phyloP scores from a whole-genome alignment of 2,113 vertebrate genomes.

The Cynopterus brachyotis region DNA sequence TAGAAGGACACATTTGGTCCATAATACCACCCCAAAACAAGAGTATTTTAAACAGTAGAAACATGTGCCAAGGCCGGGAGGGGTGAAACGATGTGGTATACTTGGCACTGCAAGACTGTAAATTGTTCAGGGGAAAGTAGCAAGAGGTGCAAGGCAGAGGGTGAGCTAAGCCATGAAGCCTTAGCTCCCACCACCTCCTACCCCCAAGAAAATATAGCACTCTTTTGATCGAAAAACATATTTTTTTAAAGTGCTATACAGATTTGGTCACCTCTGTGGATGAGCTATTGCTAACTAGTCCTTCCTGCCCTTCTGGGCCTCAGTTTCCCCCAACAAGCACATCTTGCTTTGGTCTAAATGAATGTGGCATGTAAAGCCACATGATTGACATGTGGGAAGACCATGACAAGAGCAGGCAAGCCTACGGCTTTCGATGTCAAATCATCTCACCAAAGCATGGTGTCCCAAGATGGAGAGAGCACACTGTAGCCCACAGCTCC shows the following conservation, averaged over 20 bases:
- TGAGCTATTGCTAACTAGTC: not conserved
- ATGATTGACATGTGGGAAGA: no score
- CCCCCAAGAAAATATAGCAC: not conserved
- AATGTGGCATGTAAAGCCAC: not conserved
- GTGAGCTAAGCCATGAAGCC: not conserved
- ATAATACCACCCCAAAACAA: not conserved
- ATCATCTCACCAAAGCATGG: not conserved
- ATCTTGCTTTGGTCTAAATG: not conserved
- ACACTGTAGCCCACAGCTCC: not conserved
- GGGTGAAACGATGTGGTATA: not conserved
- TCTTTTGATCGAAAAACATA: not conserved
- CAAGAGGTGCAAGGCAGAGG: not conserved
- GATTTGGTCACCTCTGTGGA: not conserved
- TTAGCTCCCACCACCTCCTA: no score
- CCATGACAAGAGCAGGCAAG: not conserved
- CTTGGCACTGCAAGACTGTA: rapidly evolving
- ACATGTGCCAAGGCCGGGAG: not conserved
- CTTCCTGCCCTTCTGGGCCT: not conserved
- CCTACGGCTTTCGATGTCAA: not conserved
- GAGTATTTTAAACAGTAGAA: not conserved
- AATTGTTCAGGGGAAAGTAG: not conserved
- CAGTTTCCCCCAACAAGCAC: not conserved
- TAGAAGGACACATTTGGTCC: not conserved
- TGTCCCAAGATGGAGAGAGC: not conserved
- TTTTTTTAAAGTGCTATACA: not conserved